phyloP scores from a whole-genome alignment of 2,797 vertebrate species.

The Knipowitschia caucasica region DNA sequence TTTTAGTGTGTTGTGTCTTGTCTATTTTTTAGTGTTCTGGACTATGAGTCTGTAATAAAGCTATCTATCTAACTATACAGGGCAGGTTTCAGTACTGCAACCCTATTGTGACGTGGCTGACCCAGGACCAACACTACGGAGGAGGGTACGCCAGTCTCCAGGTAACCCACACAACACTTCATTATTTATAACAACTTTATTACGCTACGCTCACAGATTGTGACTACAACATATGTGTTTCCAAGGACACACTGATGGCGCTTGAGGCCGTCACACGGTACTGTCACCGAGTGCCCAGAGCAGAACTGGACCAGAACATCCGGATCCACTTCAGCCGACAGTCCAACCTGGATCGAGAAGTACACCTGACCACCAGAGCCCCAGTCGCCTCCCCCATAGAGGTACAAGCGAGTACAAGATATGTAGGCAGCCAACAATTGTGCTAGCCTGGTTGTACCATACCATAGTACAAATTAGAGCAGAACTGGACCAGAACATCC shows the following conservation, averaged over 20 bases:
- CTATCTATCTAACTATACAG: too few relatives aligned
- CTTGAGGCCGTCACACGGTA: conserved; percentile 85
- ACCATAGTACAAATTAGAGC: too few relatives aligned
- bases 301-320: conserved; percentile 78
- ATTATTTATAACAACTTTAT: too few relatives aligned
- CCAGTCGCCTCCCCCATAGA: conserved; percentile 75
- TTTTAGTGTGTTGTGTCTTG: too few relatives aligned
- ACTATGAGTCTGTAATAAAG: too few relatives aligned
- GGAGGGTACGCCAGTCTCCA: conserved; percentile 85
- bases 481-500: conserved; percentile 77
- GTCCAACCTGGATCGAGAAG: conserved; percentile 46
- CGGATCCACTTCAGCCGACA: conserved; percentile 70
- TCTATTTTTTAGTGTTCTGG: too few relatives aligned
- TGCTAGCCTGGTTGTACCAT: too few relatives aligned
- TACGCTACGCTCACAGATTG: too few relatives aligned
- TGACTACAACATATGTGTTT: neutral
- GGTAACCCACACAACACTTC: conserved; percentile 61
- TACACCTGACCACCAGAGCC: conserved; percentile 69
- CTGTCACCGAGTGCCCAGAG: conserved; percentile 56
- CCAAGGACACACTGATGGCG: conserved; percentile 83
- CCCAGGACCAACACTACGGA: conserved; percentile 85
- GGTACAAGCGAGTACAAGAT: too few relatives aligned
- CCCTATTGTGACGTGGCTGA: conserved; percentile 85
- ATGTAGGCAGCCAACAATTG: too few relatives aligned
- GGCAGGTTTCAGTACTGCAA: conserved; percentile 76